Conservation (phyloP, 2,113 vertebrate genomes). For the Lynx canadensis region DNA sequence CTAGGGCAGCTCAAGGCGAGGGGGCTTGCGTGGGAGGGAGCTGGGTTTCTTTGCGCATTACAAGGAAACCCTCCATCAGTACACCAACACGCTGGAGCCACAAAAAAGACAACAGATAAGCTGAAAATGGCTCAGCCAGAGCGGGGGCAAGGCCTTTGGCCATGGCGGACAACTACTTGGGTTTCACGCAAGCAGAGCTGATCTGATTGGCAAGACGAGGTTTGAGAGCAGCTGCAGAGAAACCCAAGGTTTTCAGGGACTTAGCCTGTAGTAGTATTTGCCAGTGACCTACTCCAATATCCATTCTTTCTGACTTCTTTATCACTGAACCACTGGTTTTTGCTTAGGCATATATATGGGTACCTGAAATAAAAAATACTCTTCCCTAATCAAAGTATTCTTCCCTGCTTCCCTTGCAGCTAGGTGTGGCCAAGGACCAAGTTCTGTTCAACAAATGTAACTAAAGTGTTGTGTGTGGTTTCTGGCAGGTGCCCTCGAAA, state of each 20-base stretch:
- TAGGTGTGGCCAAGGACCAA: background rate
- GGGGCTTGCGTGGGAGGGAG: background rate
- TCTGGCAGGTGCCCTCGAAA: background rate
- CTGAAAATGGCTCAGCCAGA: background rate
- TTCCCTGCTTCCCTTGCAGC: conserved; percentile 56
- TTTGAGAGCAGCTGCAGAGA: background rate
- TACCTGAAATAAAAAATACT: conserved; percentile 34
- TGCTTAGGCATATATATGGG: background rate
- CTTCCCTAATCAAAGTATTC: background rate
- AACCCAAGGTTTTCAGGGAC: background rate
- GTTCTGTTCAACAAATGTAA: background rate
- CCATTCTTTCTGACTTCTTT: background rate
- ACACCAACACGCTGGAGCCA: background rate
- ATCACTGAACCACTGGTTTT: background rate
- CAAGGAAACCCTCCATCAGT: background rate
- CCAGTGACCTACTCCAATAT: background rate
- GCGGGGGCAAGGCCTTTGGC: background rate
- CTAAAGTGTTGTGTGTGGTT: background rate
- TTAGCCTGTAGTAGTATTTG: background rate
- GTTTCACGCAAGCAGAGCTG: background rate
- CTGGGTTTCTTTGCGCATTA: background rate
- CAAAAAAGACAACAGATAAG: background rate
- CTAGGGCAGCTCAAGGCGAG: background rate
- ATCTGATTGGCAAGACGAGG: background rate
- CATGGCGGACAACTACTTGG: background rate